Evolutionary conservation across 2,113 vertebrate species (phyloP), one percentile per base, ranked within the genome.

Genomic region (Xiphophorus hellerii): DNA sequence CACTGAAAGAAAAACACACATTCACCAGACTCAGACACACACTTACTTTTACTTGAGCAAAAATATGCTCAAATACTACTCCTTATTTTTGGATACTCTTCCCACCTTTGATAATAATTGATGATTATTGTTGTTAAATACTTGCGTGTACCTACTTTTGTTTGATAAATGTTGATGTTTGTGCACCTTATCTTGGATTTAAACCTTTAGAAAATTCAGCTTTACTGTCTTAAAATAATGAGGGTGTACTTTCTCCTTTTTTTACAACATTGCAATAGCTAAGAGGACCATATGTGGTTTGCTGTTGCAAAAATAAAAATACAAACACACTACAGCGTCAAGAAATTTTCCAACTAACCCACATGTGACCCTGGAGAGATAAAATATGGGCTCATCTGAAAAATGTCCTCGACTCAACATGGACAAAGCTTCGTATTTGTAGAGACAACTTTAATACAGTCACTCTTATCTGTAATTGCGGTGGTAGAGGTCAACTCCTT

Each of bases 391-490:
- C 44, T 48, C 35, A 68, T 72, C 48, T 33, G 35, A 74, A 61
- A 54, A 70, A 71, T 31, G 9, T 44, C 22, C 29, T 62, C 64
- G 30, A 66, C 44, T 31, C 48, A 61, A 60, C 27, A 15, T 60
- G 69, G 74, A 48, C 54, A 29, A 73, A 31, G 58, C 27, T 65
- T 63, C 15, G 58, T 29, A 61, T 31, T 42, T 64, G 33, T 10
- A 31, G 66, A 28, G 8, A 72, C 73, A 62, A 58, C 69, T 81
- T 81, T 62, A 66, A 27, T 76, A 30, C 63, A 76, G 74, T 73
- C 72, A 69, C 12, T 7, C 54, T 76, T 68, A 70, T 84, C 68
- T 77, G 63, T 82, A 80, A 76, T 71, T 71, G 67, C 69, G 67
- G 30, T n/a, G 30, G 31, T 66, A 33, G 60, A 74, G 69, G 33